A percentile compares a stretch with the other conserved stretches of the same genome.
phyloP scores from a whole-genome alignment of 2,797 vertebrate species.

The Tokudaia muenninki region DNA sequence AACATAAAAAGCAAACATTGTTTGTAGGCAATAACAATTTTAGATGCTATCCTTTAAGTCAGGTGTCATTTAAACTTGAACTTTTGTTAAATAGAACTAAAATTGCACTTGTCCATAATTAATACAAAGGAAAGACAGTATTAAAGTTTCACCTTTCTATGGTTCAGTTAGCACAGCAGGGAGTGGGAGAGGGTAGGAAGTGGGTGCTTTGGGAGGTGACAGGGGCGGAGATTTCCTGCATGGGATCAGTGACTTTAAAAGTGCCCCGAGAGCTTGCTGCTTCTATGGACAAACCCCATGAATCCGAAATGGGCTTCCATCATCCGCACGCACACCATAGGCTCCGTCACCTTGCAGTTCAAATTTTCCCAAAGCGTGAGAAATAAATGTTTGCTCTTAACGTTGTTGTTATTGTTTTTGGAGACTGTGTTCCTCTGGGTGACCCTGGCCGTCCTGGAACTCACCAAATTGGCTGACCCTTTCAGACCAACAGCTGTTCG shows the following conservation, averaged over 20 bases:
- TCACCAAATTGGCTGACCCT: not conserved
- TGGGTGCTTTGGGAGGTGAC: no score
- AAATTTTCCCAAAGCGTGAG: not conserved
- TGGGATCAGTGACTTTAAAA: not conserved
- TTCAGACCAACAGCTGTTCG: not conserved
- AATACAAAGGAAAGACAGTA: not conserved
- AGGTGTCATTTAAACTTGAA: not conserved
- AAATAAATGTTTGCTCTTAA: not conserved
- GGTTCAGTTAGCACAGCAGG: not conserved
- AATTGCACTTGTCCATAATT: not conserved
- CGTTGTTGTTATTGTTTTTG: not conserved
- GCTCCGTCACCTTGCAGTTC: not conserved
- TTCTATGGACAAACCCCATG: not conserved
- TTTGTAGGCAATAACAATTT: not conserved
- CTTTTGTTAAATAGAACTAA: conserved; percentile 2
- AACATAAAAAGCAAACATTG: not conserved
- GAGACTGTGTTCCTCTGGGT: not conserved
- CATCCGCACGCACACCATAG: not conserved
- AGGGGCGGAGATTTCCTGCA: not conserved
- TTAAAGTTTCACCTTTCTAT: not conserved
- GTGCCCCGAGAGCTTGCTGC: not conserved
- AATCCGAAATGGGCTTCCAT: not conserved
- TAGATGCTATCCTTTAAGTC: not conserved
- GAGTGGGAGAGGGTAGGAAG: not conserved
- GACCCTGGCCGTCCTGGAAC: not conserved